phyloP scores from a whole-genome alignment of 2,113 vertebrate species.

The Grus americana region DNA sequence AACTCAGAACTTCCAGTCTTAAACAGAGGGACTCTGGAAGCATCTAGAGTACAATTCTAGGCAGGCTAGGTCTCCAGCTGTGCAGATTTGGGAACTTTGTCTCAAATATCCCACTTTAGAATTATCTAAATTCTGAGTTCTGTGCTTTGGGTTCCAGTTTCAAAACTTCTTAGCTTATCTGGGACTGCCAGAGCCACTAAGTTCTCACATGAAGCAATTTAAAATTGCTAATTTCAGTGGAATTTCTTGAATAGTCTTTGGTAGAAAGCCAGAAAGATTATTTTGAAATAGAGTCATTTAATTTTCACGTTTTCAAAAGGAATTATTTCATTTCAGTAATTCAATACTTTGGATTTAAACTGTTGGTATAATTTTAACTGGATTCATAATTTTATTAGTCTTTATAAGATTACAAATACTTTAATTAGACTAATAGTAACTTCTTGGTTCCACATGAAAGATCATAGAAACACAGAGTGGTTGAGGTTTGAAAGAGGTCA shows the following conservation, averaged over 20 bases:
- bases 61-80: background rate
- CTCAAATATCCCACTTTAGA: background rate
- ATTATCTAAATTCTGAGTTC: background rate
- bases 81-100: background rate
- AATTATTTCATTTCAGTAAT: background rate
- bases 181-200: background rate
- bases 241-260: background rate
- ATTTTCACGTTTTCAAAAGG: background rate
- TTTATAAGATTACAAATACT: background rate
- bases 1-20: background rate
- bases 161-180: background rate
- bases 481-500: background rate
- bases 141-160: background rate
- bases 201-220: background rate
- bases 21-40: background rate
- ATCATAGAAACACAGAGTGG: background rate
- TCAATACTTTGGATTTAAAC: background rate
- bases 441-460: background rate
- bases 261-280: background rate
- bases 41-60: background rate
- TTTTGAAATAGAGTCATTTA: background rate
- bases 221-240: background rate
- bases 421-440: background rate
- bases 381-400: background rate
- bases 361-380: background rate